Percentiles rank a stretch among this genome's conserved stretches.
These are phyloP conservation scores for Grammomys dolichurus DNA, from an alignment of 2,113 vertebrate genomes.

Conservation along the genomic window DNA sequence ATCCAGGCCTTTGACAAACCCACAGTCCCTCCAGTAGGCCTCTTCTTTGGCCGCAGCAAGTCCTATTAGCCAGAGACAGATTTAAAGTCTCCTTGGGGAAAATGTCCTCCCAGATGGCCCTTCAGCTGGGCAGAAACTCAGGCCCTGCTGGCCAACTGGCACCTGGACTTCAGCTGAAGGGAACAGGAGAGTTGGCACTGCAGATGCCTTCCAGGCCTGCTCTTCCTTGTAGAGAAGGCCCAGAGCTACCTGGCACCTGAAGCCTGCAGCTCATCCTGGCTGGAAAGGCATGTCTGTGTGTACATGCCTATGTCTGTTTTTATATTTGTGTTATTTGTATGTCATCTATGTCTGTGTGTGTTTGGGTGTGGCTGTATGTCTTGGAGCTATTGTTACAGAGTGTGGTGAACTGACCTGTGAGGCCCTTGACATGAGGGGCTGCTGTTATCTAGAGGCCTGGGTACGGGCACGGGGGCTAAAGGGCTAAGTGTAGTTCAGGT, in stretches of 20 bases:
- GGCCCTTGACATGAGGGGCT: not conserved
- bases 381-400: not conserved
- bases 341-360: not conserved
- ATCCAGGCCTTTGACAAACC: not conserved
- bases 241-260: not conserved
- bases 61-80: not conserved
- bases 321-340: not conserved
- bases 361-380: not conserved
- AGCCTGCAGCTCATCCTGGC: not conserved
- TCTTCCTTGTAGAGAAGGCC: too few species aligned
- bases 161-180: not conserved
- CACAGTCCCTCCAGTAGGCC: too few species aligned
- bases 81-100: not conserved
- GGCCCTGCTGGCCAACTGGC: not conserved
- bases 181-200: not conserved
- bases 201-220: not conserved
- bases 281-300: not conserved
- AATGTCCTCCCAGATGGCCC: not conserved
- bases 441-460: not conserved
- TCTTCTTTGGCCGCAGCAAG: not conserved
- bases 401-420: not conserved
- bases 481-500: too few species aligned
- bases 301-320: not conserved
- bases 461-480: not conserved
- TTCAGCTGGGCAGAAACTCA: not conserved